phyloP scores from a whole-genome alignment of 2,888 invertebrate genomes.

The Drosophila mimetica region DNA sequence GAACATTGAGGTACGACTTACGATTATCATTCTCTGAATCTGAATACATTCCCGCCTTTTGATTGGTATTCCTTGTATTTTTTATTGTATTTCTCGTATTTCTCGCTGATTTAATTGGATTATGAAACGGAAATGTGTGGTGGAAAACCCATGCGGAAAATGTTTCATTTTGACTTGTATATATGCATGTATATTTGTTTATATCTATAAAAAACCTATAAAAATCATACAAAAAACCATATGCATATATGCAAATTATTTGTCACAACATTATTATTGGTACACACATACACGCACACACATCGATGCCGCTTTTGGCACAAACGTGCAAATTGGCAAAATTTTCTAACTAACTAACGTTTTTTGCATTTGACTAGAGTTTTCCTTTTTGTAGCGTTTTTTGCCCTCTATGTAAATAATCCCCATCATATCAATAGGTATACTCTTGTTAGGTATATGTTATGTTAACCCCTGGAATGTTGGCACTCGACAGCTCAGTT shows the following conservation, averaged over 20 bases:
- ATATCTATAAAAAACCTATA: constrained; percentile 43
- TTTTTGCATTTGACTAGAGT: constrained; percentile 1
- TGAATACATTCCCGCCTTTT: constrained; percentile 48
- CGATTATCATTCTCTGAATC: constrained; percentile 72
- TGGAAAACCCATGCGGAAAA: constrained; percentile 32
- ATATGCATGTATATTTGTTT: constrained; percentile 35
- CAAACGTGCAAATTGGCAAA: constrained; percentile 35
- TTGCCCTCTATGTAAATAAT: constrained; percentile 38
- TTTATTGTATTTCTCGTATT: constrained; percentile 35
- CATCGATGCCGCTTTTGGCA: constrained; percentile 2
- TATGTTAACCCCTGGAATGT: constrained; percentile 72
- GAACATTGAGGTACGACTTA: constrained; percentile 79
- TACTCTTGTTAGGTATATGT: constrained; percentile 47
- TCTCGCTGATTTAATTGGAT: constrained; percentile 33
- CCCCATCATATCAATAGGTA: constrained; percentile 24
- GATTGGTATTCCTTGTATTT: constrained; percentile 46
- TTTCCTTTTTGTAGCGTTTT: constrained; percentile 15
- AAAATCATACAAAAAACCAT: constrained; percentile 45
- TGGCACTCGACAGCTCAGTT: constrained; percentile 60
- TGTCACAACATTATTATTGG: constrained; percentile 67
- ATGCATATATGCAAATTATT: constrained; percentile 64
- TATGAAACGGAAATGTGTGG: constrained; percentile 27
- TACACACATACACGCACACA: constrained; percentile 33
- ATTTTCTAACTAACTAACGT: constrained; percentile 64
- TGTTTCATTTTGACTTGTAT: constrained; percentile 22